phyloP scores from a whole-genome alignment of 2,113 vertebrate genomes.

The Rissa tridactyla region DNA sequence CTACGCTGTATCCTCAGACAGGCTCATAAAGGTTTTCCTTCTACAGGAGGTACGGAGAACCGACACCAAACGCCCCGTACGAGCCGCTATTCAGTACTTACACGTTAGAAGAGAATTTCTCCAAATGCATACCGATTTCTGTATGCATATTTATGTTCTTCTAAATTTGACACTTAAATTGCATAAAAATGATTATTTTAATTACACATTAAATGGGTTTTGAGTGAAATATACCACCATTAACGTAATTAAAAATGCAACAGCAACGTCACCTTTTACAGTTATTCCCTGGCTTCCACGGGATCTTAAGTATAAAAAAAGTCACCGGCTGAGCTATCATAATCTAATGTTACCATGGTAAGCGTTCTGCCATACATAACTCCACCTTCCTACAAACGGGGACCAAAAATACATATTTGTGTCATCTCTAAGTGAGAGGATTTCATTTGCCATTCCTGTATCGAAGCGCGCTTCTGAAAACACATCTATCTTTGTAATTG shows the following conservation, averaged over 20 bases:
- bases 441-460: not conserved
- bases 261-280: not conserved
- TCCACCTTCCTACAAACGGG: conserved; percentile 17
- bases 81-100: not conserved
- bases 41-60: rapidly evolving
- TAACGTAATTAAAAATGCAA: not conserved
- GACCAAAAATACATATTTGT: conserved; percentile 13
- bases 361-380: not conserved
- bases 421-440: not conserved
- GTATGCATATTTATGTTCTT: not conserved
- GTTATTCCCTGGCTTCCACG: not conserved
- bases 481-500: not conserved
- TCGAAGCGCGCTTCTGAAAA: not conserved
- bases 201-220: not conserved
- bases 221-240: not conserved
- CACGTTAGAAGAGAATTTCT: not conserved
- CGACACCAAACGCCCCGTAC: not conserved
- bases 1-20: not conserved
- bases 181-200: not conserved
- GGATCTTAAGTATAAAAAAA: not conserved
- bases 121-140: not conserved
- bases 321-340: not conserved
- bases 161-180: not conserved
- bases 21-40: not conserved
- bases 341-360: not conserved